These are phyloP conservation scores for Rhinophrynus dorsalis DNA, from an alignment of 2,797 vertebrate genomes.

Conservation along the genomic window DNA sequence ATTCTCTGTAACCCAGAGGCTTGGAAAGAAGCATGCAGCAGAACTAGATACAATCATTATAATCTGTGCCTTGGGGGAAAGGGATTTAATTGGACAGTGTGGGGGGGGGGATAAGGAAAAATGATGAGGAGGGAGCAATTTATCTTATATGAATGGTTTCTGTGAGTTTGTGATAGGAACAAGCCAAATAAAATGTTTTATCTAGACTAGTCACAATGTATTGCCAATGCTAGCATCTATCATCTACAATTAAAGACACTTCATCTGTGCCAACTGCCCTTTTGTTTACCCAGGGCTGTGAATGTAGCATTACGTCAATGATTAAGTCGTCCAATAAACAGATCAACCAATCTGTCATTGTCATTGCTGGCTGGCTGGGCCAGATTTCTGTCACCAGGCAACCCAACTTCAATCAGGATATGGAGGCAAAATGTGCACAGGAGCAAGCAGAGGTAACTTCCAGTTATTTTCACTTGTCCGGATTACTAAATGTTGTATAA, in stretches of 20 bases:
- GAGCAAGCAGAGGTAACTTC: conserved; percentile 1
- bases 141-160: no score
- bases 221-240: not conserved
- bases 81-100: no score
- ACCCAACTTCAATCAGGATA: not conserved
- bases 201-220: not conserved
- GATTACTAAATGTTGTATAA: no score
- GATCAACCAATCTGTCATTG: not conserved
- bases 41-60: no score
- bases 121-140: no score
- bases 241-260: not conserved
- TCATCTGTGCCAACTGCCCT: not conserved
- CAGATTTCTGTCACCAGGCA: not conserved
- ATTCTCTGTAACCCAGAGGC: no score
- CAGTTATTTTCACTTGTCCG: no score
- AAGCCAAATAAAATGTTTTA: not conserved
- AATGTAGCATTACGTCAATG: conserved; percentile 22
- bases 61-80: no score
- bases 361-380: not conserved
- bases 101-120: no score
- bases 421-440: not conserved
- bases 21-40: no score
- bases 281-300: conserved; percentile 25
- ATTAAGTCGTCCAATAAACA: conserved; percentile 13
- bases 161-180: not conserved